These are phyloP conservation scores for Coreius guichenoti DNA, from an alignment of 2,797 vertebrate species.

Conservation along the genomic window DNA sequence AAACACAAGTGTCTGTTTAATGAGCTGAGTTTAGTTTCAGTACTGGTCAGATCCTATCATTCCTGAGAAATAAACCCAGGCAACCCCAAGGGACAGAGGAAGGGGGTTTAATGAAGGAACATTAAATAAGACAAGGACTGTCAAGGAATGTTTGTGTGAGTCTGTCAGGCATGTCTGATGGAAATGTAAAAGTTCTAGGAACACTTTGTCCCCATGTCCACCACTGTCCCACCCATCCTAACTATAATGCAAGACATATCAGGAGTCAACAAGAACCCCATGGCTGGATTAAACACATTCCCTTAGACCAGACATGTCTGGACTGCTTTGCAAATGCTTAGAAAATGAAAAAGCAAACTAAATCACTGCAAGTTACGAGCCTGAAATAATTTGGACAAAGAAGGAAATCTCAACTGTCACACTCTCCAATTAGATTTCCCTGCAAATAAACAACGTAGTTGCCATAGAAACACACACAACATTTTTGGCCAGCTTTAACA, in stretches of 20 bases:
- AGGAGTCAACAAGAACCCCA: constrained; percentile 17
- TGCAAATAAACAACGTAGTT: constrained; percentile 17
- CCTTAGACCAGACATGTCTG: constrained; percentile 39
- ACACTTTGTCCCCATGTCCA: neutral
- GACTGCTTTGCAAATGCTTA: neutral
- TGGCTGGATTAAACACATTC: constrained; percentile 27
- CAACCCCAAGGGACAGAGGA: neutral
- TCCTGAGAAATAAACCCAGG: constrained; percentile 6
- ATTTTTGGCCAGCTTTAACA: constrained; percentile 21
- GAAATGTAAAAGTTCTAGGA: neutral
- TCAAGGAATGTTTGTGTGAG: neutral
- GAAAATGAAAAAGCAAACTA: neutral
- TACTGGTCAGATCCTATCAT: constrained; percentile 14
- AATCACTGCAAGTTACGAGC: constrained; percentile 10
- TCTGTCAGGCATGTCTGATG: neutral
- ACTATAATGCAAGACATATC: neutral
- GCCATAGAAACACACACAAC: constrained; percentile 28
- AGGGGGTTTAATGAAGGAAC: neutral
- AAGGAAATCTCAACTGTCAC: neutral
- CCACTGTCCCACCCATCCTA: constrained; percentile 25
- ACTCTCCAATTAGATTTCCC: neutral
- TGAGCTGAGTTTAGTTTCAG: neutral
- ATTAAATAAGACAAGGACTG: neutral
- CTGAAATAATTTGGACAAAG: neutral
- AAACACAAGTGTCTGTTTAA: neutral